Base-by-base conservation (phyloP, 2,113 vertebrate species). In the Thinocorus orbignyianus region DNA sequence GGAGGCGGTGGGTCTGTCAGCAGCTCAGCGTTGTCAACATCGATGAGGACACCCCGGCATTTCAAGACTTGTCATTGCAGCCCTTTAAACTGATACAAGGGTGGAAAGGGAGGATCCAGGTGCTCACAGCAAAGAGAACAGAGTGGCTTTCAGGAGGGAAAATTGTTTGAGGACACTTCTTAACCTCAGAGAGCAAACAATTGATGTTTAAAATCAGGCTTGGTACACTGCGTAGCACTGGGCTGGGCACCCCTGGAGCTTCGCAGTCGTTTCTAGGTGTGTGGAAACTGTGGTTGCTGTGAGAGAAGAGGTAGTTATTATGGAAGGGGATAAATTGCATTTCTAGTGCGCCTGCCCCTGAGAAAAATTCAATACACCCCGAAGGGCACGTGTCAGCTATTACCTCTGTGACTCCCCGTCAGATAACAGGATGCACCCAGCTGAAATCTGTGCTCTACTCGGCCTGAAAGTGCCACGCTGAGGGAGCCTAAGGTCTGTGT, bases 1-100 rank as follows among this genome's bases (percentile, higher is more conserved):
- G 1, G 2, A 68, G 39, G 58, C 3, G 1, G 17, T 17, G 52
- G 17, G 30, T 82, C 78, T 22, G 22, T 64, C 62, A 78, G 65
- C 22, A 92, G 37, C 4, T 1, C 33, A 5, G 10, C 17, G 8
- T 64, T 68, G 11, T 60, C 23, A 35, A 46, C 68, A 76, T 28
- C 0, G 0, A 7, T 18, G 20, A 70, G 44, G 22, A 33, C 20
- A 35, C 25, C 25, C 0, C 7, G 17, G 25, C 13, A 26, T 61
- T 83, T 61, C 69, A 60, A 69, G 9, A 87, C 9, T 28, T 93
- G 44, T 23, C 46, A 7, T 6, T 2, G 3, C 31, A 77, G 6
- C 35, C 30, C 52, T 61, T n/a, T 28, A 24, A 90, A 64, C 7
- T 13, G 54, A 37, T 62, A 49, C 51, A 55, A 20, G 37, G 11